A percentile compares a stretch with the other conserved stretches of the same genome.
Conservation (phyloP, 2,113 vertebrate genomes). For the Phylloscopus trochiloides region DNA sequence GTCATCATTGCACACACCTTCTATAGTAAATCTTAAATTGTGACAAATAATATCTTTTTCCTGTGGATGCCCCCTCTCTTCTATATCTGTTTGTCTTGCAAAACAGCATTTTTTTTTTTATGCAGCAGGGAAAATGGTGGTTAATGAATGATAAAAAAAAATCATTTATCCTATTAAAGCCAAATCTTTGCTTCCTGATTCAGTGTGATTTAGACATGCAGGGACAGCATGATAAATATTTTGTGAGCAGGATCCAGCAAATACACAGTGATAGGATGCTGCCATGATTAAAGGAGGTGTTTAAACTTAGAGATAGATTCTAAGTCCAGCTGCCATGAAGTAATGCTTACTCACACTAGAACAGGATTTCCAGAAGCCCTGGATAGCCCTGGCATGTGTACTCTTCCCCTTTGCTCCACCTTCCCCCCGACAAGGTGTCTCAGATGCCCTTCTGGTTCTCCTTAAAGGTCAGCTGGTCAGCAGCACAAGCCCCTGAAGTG, state of each 20-base stretch:
- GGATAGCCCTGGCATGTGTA: neutral
- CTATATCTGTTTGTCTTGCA: neutral
- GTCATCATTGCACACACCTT: neutral
- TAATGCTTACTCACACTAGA: neutral
- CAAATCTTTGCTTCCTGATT: neutral
- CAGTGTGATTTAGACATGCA: neutral
- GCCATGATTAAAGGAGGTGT: neutral
- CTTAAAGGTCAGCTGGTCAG: neutral
- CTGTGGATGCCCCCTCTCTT: neutral
- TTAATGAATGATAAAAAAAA: slow-evolving; percentile 16
- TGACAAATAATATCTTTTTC: neutral
- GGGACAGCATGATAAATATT: slow-evolving; percentile 14
- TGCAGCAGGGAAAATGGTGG: neutral
- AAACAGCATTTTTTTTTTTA: neutral
- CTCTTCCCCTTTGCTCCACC: neutral
- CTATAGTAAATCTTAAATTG: neutral
- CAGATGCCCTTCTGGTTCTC: neutral
- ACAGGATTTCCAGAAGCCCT: neutral
- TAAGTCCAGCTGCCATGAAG: neutral
- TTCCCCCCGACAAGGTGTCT: neutral
- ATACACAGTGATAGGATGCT: neutral
- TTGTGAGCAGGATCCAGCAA: slow-evolving; percentile 9
- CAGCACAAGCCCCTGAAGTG: neutral
- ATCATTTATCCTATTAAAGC: slow-evolving; percentile 8
- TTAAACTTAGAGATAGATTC: neutral